A percentile compares a stretch with the other conserved stretches of the same genome.
Evolutionary conservation across 2,113 vertebrate genomes (phyloP).

Genomic region (Oncorhynchus gorbuscha): DNA sequence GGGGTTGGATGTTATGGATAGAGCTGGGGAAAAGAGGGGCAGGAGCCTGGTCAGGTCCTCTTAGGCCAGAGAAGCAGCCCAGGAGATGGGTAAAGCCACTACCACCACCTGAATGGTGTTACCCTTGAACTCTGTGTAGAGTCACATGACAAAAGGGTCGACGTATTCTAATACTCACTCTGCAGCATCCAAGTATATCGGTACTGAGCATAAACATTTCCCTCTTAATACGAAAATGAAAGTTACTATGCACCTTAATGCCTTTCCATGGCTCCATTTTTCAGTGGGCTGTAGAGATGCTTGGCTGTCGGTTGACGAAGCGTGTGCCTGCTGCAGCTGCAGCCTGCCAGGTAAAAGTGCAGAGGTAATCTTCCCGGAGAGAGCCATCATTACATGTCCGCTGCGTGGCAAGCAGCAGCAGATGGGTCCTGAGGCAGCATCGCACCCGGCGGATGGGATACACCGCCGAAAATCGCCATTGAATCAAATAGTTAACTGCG

Average conservation of each 20-base stretch:
- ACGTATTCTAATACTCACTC: no score
- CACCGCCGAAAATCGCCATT: conserved; percentile 3
- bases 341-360: no score
- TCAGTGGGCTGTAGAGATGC: no score
- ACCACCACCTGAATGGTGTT: background rate
- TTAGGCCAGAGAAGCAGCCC: background rate
- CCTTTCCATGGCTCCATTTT: no score
- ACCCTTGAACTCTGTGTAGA: background rate
- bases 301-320: no score
- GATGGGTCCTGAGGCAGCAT: background rate
- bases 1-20: background rate
- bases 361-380: background rate
- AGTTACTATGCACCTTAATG: no score
- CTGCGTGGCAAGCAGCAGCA: background rate
- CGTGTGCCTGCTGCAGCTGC: no score
- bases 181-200: no score
- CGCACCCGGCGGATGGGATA: background rate
- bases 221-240: no score
- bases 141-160: background rate
- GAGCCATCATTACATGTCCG: background rate
- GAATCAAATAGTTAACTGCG: background rate
- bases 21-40: background rate
- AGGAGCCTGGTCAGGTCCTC: no score
- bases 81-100: background rate
- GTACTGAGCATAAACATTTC: no score